phyloP scores from a whole-genome alignment of 2,113 vertebrate species.

The Datnioides undecimradiatus region DNA sequence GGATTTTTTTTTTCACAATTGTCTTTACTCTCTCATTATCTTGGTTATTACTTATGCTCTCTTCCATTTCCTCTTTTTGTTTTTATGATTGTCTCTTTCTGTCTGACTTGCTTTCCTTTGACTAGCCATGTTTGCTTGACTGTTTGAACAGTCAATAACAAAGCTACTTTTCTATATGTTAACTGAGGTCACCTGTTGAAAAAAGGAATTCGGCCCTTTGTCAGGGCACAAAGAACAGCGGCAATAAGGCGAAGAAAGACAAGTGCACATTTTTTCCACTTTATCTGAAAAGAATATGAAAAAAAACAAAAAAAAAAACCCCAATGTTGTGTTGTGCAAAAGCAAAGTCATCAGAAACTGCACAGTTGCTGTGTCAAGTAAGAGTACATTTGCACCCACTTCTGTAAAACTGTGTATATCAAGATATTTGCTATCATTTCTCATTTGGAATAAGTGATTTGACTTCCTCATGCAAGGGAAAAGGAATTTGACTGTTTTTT shows the following conservation, averaged over 20 bases:
- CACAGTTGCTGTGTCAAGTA: background rate
- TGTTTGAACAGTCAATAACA: constrained; percentile 22
- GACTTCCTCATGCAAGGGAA: constrained; percentile 52
- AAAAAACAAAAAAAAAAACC: no score
- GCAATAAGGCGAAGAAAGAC: background rate
- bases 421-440: constrained; percentile 21
- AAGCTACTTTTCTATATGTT: background rate
- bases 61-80: constrained; percentile 74
- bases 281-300: no score
- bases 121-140: constrained; percentile 38
- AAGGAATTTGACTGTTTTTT: constrained; percentile 31
- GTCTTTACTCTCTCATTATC: constrained; percentile 27
- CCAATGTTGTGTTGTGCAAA: no score
- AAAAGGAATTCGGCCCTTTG: background rate
- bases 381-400: constrained; percentile 6
- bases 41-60: constrained; percentile 25
- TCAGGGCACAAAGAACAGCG: background rate
- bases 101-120: constrained; percentile 29
- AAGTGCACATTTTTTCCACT: background rate
- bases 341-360: background rate
- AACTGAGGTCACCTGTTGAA: constrained; percentile 15
- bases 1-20: constrained; percentile 2
- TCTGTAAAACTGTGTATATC: constrained; percentile 25
- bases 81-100: background rate
- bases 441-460: constrained; percentile 27